These are phyloP conservation scores for Hyposoter didymator DNA, from an alignment of 2,888 invertebrate species.

Conservation along the genomic window DNA sequence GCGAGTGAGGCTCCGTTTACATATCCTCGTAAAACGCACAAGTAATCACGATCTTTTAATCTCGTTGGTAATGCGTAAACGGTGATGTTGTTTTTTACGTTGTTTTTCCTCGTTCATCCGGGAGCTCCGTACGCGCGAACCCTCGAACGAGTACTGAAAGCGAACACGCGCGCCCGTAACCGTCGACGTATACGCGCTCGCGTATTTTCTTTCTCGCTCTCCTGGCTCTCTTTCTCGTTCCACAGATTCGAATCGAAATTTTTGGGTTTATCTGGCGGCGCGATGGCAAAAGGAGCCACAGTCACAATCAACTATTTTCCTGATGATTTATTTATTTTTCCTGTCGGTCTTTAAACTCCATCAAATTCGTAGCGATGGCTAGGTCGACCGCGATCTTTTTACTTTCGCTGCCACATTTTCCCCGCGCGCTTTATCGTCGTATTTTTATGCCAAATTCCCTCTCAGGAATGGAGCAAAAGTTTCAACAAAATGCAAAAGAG, in stretches of 20 bases:
- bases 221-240: conserved; percentile 18
- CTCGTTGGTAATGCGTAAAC: neutral
- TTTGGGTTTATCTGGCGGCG: neutral
- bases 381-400: conserved; percentile 9
- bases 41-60: conserved; percentile 21
- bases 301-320: neutral
- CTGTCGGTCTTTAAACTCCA: neutral
- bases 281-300: neutral
- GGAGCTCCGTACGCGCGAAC: conserved; percentile 64
- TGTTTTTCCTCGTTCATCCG: conserved; percentile 48
- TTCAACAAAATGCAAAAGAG: conserved; percentile 21
- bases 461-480: neutral
- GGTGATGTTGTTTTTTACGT: neutral
- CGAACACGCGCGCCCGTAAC: conserved; percentile 56
- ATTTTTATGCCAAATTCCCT: neutral
- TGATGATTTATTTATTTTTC: neutral
- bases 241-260: conserved; percentile 24
- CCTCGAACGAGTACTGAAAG: conserved; percentile 62
- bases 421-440: no score
- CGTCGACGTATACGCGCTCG: conserved; percentile 26
- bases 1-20: conserved; percentile 19
- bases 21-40: conserved; percentile 34
- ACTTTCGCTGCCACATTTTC: conserved; percentile 2
- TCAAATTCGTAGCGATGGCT: neutral
- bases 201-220: conserved; percentile 30